A percentile compares a stretch with the other conserved stretches of the same genome.
phyloP scores from a whole-genome alignment of 2,888 invertebrate genomes.

The Selenia dentaria region DNA sequence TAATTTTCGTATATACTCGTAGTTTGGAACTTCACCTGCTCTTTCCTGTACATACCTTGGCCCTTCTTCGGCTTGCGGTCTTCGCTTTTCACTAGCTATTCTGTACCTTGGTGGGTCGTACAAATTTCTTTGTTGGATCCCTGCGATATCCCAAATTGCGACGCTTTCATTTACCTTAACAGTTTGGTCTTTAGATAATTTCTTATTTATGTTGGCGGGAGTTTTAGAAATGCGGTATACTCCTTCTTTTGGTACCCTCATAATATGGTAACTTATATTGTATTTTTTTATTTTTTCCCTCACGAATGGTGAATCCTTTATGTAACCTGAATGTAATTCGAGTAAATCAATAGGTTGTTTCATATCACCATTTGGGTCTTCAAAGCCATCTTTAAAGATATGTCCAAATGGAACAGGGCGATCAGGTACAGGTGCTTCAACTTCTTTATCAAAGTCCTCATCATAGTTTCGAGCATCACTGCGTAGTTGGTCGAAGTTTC shows the following conservation, averaged over 20 bases:
- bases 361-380: constrained; percentile 29
- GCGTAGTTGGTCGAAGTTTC: background rate
- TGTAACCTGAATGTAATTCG: constrained; percentile 28
- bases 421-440: background rate
- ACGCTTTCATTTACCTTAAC: constrained; percentile 1
- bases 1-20: no score
- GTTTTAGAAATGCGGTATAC: background rate
- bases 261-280: background rate
- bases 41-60: background rate
- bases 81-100: background rate
- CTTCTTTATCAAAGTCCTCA: background rate
- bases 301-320: background rate
- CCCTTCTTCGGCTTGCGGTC: background rate
- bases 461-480: background rate
- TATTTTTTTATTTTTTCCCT: constrained; percentile 7
- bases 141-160: constrained; percentile 11
- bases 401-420: constrained; percentile 52
- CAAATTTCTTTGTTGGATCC: constrained; percentile 20
- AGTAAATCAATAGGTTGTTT: constrained; percentile 43
- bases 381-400: constrained; percentile 46
- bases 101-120: constrained; percentile 3
- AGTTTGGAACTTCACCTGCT: background rate
- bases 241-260: background rate
- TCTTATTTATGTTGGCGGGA: background rate
- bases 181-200: background rate